Base-by-base conservation (phyloP, 1,140 invertebrate genomes). In the Drosophila obscura region DNA sequence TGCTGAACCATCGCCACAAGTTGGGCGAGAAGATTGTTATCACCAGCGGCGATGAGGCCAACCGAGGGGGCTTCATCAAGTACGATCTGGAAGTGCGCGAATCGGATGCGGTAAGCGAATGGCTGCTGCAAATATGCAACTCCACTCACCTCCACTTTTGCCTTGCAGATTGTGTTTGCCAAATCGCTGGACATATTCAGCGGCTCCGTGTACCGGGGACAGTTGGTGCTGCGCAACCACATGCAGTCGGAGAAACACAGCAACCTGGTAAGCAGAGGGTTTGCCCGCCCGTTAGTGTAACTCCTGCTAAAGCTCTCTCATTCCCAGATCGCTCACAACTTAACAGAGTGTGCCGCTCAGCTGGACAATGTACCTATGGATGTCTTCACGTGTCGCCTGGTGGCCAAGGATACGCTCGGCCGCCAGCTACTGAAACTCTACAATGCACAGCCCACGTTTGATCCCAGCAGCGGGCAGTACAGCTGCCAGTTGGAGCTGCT, bases 61-160 rank as follows among this genome's bases (percentile, higher is more conserved):
- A 66, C 24, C 62, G 46, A 1, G 79, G 79, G 9, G 87, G 82
- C 26, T 80, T 77, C 53, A 67, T 92, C 15, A 92, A 90, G 61
- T 92, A 90, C 59, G 90, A 91, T 74, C 24, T 91, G 55, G 91
- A 92, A 77, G 57, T 92, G 68, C 91, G 91, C 45, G 91, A 92
- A 57, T 80, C 90, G 22, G 90, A 92, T 79, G 74, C 72, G 80
- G 90, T 91, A 55, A 39, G 80, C 73, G 2, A 0, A 13, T 45
- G 1, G 2, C 1, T 43, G n/a, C 15, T 26, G 35, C 35, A 13
- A 13, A 13, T 39, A 11, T 11, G 22, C 24, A 16, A 9, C 2
- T 9, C 9, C 15, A 7, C 19, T 22, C 2, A 43, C 6, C 22
- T n/a, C 58, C 68, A 6, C n/a, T 22, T 35, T 41, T 22, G 35